These are phyloP conservation scores for Gephyroberyx darwinii DNA, from an alignment of 2,797 vertebrate species.

Conservation along the genomic window DNA sequence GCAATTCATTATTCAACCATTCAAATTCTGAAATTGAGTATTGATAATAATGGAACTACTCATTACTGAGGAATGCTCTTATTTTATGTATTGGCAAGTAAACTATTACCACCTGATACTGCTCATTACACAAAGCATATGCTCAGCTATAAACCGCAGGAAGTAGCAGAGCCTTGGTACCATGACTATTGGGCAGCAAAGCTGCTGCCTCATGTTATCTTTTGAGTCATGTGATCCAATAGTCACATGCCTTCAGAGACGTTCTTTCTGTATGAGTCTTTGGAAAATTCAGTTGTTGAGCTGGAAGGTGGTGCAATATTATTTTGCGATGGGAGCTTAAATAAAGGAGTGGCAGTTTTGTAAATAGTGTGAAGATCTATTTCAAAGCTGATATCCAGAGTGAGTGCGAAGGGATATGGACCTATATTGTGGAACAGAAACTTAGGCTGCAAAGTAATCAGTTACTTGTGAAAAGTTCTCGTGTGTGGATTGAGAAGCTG, in stretches of 20 bases:
- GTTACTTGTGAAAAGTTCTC: neutral
- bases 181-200: slow-evolving; percentile 16
- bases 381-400: too few species aligned
- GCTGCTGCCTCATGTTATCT: neutral
- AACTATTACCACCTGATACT: too few species aligned
- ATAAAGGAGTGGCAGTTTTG: neutral
- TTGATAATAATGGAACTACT: too few species aligned
- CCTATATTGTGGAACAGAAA: slow-evolving; percentile 62
- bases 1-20: too few species aligned
- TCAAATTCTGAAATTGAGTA: too few species aligned
- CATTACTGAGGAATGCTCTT: too few species aligned
- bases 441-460: fast-evolving
- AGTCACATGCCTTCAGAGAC: slow-evolving; percentile 47
- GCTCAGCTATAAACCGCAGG: neutral
- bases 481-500: neutral
- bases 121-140: too few species aligned
- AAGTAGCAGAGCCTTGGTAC: slow-evolving; percentile 21
- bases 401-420: neutral
- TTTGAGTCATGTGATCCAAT: slow-evolving; percentile 48
- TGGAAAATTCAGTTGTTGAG: slow-evolving; percentile 4
- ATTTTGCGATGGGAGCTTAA: neutral
- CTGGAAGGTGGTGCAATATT: neutral
- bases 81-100: too few species aligned
- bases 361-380: neutral
- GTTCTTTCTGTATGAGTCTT: neutral